Evolutionary conservation across 2,113 vertebrate species (phyloP), one percentile per base, ranked within the genome.

Genomic region (Cyprinodon variegatus): DNA sequence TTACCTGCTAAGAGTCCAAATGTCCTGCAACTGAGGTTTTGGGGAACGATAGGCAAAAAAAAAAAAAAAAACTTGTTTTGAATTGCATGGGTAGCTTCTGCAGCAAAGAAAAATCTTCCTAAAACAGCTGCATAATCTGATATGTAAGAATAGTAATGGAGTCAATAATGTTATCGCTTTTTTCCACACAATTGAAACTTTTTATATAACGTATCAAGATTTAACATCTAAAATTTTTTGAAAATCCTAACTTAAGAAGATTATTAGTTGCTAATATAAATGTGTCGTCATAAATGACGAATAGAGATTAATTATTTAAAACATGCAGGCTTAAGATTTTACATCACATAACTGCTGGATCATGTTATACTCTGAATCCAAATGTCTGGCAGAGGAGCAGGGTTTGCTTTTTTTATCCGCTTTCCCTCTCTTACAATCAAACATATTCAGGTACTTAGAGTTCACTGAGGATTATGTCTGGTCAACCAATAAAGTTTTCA

Each of bases 361-460:
- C 86, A 89, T 91, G 57, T 66, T 78, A 71, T 79, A 75, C 38
- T 88, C 79, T 78, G 73, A 82, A 88, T 86, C 72, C 67, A 88
- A 85, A 88, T 88, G 61, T 78, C 84, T 90, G 86, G 77, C 85
- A 85, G 78, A 53, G 82, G 43, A 86, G 61, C 66, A 68, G 20
- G 22, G 77, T 81, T 66, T 70, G 79, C 67, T 53, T 61, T 50
- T 71, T 71, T 70, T 64, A 82, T 78, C 74, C 10, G 84, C 82
- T 89, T 83, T 83, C 45, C 61, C 50, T 86, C 70, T 79, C 57
- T 84, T 84, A 86, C 83, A 89, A 72, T 88, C 83, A 82, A 88
- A 86, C 82, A 89, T 86, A 92, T 89, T 88, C 88, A 92, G 91
- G 88, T 90, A 90, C 81, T 91, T 91, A 91, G 82, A 86, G 84